Evolutionary conservation across 2,888 invertebrate species (phyloP).

Genomic region (Oegoconia quadripuncta): DNA sequence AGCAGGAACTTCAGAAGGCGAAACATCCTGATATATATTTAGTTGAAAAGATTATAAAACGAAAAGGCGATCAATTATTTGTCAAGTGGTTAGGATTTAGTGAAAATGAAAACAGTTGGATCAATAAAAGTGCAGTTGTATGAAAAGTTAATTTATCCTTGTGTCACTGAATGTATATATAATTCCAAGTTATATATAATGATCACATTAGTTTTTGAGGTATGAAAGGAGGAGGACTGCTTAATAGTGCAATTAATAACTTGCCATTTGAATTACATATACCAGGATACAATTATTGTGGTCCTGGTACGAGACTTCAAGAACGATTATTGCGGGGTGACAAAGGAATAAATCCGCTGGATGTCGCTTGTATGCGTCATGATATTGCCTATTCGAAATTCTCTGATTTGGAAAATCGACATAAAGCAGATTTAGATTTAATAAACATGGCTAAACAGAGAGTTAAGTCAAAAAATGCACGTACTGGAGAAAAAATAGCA

Average conservation of each 20-base stretch:
- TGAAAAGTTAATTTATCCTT: too few species aligned
- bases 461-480: conserved; percentile 10
- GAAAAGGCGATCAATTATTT: conserved; percentile 22
- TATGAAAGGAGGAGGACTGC: conserved; percentile 8
- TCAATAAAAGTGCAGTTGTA: conserved; percentile 1
- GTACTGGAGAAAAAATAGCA: conserved; percentile 12
- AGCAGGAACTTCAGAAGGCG: too few species aligned
- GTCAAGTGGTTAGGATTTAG: conserved; percentile 34
- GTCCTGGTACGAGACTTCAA: conserved; percentile 10
- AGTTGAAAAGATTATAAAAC: conserved; percentile 29
- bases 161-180: too few species aligned
- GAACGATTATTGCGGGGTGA: conserved; percentile 12
- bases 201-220: neutral
- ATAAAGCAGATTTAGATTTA: conserved; percentile 38
- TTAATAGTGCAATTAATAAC: conserved; percentile 9
- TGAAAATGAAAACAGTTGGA: too few species aligned
- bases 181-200: too few species aligned
- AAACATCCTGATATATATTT: conserved; percentile 1
- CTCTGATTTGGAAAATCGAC: conserved; percentile 19
- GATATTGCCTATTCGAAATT: conserved; percentile 14
- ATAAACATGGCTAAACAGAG: conserved; percentile 31
- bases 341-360: conserved; percentile 11
- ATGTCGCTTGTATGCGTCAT: conserved; percentile 11
- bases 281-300: too few species aligned
- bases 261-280: conserved; percentile 9